Base-by-base conservation (phyloP, 2,113 vertebrate genomes). In the Varanus komodoensis region DNA sequence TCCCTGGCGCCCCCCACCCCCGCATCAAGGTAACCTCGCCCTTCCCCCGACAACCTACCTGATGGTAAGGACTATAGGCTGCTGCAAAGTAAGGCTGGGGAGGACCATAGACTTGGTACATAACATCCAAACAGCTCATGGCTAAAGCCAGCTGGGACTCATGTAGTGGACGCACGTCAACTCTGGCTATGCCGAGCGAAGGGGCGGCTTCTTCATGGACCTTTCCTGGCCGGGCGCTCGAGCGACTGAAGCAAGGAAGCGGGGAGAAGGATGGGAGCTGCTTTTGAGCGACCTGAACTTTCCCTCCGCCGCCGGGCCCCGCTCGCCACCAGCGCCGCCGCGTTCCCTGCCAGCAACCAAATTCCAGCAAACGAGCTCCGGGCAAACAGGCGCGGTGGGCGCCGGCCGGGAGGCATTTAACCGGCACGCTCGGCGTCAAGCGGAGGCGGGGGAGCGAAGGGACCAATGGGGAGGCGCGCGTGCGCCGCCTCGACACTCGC, bases 91-190 rank as follows among this genome's bases (percentile, higher is more conserved):
- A 99, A 85, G 98, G 98, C 96, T 99, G 99, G 80, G 98, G 97
- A 90, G 98, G 97, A 96, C 98, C 98, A 90, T 99, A 99, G 89
- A 99, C 98, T 97, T 98, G 98, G 98, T 99, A 99, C 98, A 99
- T 98, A 96, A 99, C 99, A 99, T 99, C 98, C 98, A 99, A 90
- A 97, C 99, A 99, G 98, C 99, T 99, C 99, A 99, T 99, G 98
- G 98, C 99, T 98, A 95, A 91, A 94, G 93, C 87, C 91, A 32
- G 93, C 93, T 86, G 90, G 78, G 48, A 90, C 96, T 95, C 75
- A 3, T 61, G 87, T 80, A 6, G 64, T 92, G 86, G 61, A 64
- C 15, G 38, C 75, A 95, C 96, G 97, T 96, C 96, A 91, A 96
- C 95, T 93, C 91, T 84, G 75, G 87, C 91, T 95, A 89, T 82